Evolutionary conservation across 2,888 invertebrate genomes (phyloP).

Genomic region (Archips crataeganus): DNA sequence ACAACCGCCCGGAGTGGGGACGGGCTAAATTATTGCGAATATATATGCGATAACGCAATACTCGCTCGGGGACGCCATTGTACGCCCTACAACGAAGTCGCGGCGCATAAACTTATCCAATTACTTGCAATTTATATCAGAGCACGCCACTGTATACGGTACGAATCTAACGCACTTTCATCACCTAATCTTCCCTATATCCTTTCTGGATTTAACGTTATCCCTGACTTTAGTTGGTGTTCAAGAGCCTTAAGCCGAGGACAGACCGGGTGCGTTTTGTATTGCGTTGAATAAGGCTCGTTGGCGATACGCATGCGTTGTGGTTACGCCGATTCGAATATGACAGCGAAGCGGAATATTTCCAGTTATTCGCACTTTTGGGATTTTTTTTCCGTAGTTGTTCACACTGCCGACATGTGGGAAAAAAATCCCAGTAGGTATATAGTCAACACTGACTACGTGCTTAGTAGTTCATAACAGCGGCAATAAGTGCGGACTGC

Average conservation of each 20-base stretch:
- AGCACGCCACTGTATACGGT: conserved; percentile 42
- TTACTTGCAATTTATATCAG: conserved; percentile 63
- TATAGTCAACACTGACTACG: no score
- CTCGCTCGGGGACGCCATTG: conserved; percentile 57
- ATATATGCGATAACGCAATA: conserved; percentile 65
- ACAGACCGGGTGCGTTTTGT: conserved; percentile 21
- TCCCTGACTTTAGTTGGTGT: conserved; percentile 38
- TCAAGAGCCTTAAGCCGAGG: conserved; percentile 35
- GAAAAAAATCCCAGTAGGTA: no score
- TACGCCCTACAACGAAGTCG: conserved; percentile 51
- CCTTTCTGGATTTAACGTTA: conserved; percentile 41
- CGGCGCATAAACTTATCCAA: conserved; percentile 67
- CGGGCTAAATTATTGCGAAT: conserved; percentile 69
- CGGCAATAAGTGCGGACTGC: no score
- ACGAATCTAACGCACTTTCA: conserved; percentile 42
- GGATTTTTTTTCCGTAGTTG: no score
- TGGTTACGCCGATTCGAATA: conserved; percentile 24
- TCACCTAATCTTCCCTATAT: conserved; percentile 42
- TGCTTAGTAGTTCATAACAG: no score
- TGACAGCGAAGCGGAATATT: neutral
- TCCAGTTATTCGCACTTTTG: no score
- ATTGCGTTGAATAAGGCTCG: conserved; percentile 27
- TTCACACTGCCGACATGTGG: no score
- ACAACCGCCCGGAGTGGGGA: conserved; percentile 55
- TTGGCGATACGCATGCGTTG: conserved; percentile 10